Percentiles rank a stretch among this genome's conserved stretches.
Conservation (phyloP, 2,797 vertebrate species). For the Rallus crepitans region DNA sequence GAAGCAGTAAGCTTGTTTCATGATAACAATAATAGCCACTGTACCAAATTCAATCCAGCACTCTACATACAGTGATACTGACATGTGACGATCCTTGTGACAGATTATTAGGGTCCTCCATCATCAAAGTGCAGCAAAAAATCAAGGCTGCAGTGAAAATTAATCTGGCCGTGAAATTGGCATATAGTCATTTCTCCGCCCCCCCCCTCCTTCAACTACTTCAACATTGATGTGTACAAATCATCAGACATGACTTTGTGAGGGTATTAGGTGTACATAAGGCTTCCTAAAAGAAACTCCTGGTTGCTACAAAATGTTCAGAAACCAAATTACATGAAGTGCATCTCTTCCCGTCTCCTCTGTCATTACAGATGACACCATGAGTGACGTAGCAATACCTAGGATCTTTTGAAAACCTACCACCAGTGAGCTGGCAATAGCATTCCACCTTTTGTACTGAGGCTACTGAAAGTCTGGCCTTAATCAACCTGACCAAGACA, state of each 20-base stretch:
- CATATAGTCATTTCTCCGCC: neutral
- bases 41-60: neutral
- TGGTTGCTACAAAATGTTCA: neutral
- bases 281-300: neutral
- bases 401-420: neutral
- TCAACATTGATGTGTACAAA: neutral
- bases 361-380: neutral
- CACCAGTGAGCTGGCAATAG: neutral
- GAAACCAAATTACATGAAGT: neutral
- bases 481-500: neutral
- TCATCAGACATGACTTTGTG: neutral
- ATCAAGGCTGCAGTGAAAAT: constrained; percentile 61
- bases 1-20: neutral
- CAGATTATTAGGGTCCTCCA: constrained; percentile 27
- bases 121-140: constrained; percentile 40
- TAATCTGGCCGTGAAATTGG: constrained; percentile 20
- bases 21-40: neutral
- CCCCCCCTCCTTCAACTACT: neutral
- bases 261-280: neutral
- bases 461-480: neutral
- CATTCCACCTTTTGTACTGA: neutral
- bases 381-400: neutral
- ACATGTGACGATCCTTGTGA: neutral
- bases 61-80: neutral
- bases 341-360: neutral